These are phyloP conservation scores for Odontomyia ornata DNA, from an alignment of 2,888 invertebrate species.

Conservation along the genomic window DNA sequence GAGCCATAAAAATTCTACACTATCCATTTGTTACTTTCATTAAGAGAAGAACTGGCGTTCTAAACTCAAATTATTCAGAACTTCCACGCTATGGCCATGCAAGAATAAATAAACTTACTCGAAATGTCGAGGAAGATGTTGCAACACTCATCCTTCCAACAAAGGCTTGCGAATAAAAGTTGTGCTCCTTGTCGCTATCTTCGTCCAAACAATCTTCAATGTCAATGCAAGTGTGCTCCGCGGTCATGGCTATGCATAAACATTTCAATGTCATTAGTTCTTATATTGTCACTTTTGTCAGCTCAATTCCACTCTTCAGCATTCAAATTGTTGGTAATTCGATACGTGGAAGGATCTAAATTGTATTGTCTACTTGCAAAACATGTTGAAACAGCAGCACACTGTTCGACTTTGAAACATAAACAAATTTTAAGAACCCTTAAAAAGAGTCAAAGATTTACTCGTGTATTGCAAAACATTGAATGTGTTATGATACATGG, in stretches of 20 bases:
- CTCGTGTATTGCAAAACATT: not conserved
- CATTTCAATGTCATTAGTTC: slow-evolving; percentile 29
- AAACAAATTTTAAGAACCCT: slow-evolving; percentile 18
- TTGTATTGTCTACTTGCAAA: slow-evolving; percentile 33
- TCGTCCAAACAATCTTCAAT: slow-evolving; percentile 24
- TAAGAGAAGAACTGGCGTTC: too few species aligned
- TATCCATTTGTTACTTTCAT: not conserved
- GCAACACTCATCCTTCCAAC: not conserved
- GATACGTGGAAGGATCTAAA: slow-evolving; percentile 35
- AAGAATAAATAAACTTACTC: not conserved
- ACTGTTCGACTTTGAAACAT: not conserved
- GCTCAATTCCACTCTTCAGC: not conserved
- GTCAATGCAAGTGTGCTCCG: slow-evolving; percentile 22
- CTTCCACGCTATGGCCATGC: not conserved
- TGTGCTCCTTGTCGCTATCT: not conserved
- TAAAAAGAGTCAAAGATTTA: not conserved
- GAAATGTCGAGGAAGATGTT: not conserved
- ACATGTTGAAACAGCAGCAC: slow-evolving; percentile 5
- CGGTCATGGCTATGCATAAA: slow-evolving; percentile 40
- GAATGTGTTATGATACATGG: slow-evolving; percentile 8
- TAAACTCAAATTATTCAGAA: not conserved
- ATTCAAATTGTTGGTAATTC: slow-evolving; percentile 26
- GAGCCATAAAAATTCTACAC: not conserved
- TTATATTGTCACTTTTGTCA: slow-evolving; percentile 15
- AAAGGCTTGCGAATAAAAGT: not conserved